Conservation (phyloP, 2,888 invertebrate genomes). For the Archaeoteleia sp. region DNA sequence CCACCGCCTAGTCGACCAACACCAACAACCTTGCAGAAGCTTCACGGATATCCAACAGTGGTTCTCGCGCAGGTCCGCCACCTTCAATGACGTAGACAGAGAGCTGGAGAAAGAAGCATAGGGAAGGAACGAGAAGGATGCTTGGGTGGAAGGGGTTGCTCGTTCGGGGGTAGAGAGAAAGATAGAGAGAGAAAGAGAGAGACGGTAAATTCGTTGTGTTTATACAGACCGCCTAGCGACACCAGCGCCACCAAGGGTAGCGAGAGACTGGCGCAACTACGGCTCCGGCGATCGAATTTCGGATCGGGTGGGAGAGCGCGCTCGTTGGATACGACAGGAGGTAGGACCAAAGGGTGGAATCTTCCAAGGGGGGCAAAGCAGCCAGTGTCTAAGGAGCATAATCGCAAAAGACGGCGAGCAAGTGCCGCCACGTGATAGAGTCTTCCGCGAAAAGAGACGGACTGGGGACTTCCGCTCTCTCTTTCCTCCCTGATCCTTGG, state of each 20-base stretch:
- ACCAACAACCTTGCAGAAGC: conserved; percentile 50
- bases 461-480: too few species aligned
- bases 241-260: conserved; percentile 36
- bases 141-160: conserved; percentile 26
- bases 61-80: conserved; percentile 56
- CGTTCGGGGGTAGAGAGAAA: conserved; percentile 18
- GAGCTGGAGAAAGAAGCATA: conserved; percentile 14
- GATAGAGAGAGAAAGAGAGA: conserved; percentile 42
- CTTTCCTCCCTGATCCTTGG: too few species aligned
- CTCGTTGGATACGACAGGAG: conserved; percentile 34
- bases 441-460: too few species aligned
- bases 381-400: not conserved
- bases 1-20: conserved; percentile 54
- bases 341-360: conserved; percentile 22
- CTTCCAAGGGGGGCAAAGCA: conserved; percentile 7
- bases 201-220: conserved; percentile 52
- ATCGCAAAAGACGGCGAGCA: not conserved
- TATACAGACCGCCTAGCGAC: conserved; percentile 47
- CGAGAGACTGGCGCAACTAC: conserved; percentile 25
- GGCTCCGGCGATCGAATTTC: conserved; percentile 66
- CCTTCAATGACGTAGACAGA: conserved; percentile 33
- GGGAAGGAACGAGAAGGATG: conserved; percentile 2
- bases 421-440: too few species aligned
- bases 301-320: conserved; percentile 64
- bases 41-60: conserved; percentile 56